Evolutionary conservation across 2,113 vertebrate species (phyloP).

Genomic region (Malaclemys terrapin): DNA sequence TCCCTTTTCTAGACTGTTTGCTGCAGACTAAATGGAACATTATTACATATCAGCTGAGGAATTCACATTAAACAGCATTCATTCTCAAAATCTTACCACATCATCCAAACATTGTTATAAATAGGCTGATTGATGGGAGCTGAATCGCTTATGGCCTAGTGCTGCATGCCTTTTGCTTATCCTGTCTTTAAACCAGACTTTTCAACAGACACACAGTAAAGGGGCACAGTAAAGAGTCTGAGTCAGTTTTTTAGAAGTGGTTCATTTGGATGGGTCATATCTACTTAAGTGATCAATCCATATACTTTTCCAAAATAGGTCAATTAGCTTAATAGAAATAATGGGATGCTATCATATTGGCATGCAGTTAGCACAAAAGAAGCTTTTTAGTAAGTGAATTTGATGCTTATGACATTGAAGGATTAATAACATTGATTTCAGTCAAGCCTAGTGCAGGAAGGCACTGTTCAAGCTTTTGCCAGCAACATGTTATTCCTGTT

Average conservation of each 20-base stretch:
- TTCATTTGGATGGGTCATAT: conserved; percentile 49
- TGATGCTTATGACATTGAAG: conserved; percentile 44
- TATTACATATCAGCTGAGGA: conserved; percentile 54
- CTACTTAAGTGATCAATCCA: conserved; percentile 67
- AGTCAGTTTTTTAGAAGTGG: conserved; percentile 57
- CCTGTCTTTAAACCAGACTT: conserved; percentile 43
- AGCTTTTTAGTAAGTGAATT: conserved; percentile 39
- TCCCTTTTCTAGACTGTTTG: conserved; percentile 53
- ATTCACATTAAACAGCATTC: conserved; percentile 65
- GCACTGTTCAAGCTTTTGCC: not conserved
- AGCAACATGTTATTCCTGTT: not conserved
- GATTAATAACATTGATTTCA: conserved; percentile 59
- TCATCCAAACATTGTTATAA: conserved; percentile 69
- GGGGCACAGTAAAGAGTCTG: conserved; percentile 43
- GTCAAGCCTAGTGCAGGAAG: conserved; percentile 37
- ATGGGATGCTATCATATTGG: conserved; percentile 61
- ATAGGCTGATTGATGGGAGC: conserved; percentile 61
- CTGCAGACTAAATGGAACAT: conserved; percentile 29
- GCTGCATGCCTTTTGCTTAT: conserved; percentile 50
- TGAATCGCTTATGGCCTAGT: conserved; percentile 41
- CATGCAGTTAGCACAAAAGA: conserved; percentile 52
- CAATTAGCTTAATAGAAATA: conserved; percentile 71
- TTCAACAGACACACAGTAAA: conserved; percentile 50
- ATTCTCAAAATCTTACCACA: conserved; percentile 65
- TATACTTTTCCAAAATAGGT: conserved; percentile 60